Evolutionary conservation across 1,140 invertebrate genomes (phyloP).

Genomic region (Aphaenogaster ashmeadi): DNA sequence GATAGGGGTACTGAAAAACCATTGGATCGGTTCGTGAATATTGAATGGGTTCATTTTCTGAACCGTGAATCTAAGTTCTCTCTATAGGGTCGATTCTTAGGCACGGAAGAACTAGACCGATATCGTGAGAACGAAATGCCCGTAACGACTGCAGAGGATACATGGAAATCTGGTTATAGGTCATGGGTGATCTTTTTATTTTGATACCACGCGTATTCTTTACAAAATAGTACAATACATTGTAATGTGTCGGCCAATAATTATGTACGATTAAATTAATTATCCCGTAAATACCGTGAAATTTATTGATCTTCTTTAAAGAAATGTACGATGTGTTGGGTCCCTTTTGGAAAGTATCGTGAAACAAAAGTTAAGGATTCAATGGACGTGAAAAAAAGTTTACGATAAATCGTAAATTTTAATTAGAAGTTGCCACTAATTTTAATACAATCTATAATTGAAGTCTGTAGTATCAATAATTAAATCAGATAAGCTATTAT

Average conservation of each 20-base stretch:
- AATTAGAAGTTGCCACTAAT: background rate
- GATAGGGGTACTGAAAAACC: conserved; percentile 55
- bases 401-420: background rate
- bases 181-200: conserved; percentile 42
- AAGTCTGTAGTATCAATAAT: background rate
- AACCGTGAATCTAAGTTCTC: conserved; percentile 46
- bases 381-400: background rate
- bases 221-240: conserved; percentile 4
- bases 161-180: conserved; percentile 5
- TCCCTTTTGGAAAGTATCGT: background rate
- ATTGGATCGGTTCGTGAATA: conserved; percentile 70
- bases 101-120: conserved; percentile 50
- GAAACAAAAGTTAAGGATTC: background rate
- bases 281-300: background rate
- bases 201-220: background rate
- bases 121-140: conserved; percentile 74
- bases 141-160: background rate
- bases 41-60: conserved; percentile 76
- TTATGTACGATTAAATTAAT: background rate
- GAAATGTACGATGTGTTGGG: background rate
- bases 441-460: background rate
- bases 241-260: background rate
- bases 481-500: background rate
- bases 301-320: background rate
- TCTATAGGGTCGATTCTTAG: conserved; percentile 51